Conservation (phyloP, 2,888 invertebrate species). For the Eupithecia exiguata region DNA sequence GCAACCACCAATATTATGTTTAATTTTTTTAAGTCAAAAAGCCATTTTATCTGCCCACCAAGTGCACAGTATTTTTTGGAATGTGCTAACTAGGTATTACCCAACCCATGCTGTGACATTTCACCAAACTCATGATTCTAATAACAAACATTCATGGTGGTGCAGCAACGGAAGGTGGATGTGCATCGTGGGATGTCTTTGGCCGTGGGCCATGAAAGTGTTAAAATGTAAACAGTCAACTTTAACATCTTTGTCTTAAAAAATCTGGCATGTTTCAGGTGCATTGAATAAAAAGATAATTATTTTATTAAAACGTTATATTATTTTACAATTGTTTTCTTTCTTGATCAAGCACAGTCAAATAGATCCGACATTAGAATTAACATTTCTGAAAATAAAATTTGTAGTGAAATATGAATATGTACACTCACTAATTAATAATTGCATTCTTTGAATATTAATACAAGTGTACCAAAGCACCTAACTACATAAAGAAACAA, state of each 20-base stretch:
- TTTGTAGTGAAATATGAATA: not conserved
- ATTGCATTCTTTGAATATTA: not conserved
- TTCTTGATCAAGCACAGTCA: not conserved
- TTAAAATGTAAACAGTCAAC: not conserved
- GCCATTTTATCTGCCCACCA: not conserved
- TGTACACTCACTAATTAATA: not conserved
- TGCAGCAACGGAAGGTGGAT: not conserved
- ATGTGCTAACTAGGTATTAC: not conserved
- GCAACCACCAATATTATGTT: too few relatives aligned
- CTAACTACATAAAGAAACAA: not conserved
- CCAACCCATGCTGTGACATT: not conserved
- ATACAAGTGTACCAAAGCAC: not conserved
- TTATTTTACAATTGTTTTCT: not conserved
- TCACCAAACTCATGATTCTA: not conserved
- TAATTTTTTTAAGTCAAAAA: not conserved
- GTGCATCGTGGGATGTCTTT: too few relatives aligned
- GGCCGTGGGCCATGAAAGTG: too few relatives aligned
- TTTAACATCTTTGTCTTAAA: not conserved
- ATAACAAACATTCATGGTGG: not conserved
- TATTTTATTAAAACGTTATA: not conserved
- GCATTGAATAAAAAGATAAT: not conserved
- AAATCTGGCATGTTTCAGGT: not conserved
- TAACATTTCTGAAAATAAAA: not conserved
- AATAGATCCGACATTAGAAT: not conserved
- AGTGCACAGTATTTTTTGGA: not conserved